Evolutionary conservation across 2,113 vertebrate species (phyloP), one percentile per base, ranked within the genome.

Genomic region (Uria aalge): DNA sequence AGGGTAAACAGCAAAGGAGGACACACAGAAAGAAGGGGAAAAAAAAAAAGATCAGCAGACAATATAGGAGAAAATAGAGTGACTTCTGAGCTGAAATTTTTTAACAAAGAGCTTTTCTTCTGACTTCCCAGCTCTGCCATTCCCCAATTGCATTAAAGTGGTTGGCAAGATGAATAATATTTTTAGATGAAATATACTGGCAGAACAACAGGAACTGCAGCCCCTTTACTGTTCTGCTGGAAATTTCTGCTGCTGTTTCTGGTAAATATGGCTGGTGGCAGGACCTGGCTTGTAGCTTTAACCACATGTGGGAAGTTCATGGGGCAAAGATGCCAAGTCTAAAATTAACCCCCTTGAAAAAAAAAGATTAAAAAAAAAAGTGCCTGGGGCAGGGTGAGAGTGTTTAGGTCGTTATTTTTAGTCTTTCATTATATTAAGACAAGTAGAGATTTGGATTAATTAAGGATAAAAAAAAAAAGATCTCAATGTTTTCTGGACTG

Each of bases 191-290:
- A 90, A 97, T 95, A 94, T 55, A 95, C 97, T 97, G 96, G 98
- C 97, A 96, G 52, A 97, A 97, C 93, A 97, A 97, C 91, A 97
- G 97, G 94, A 93, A 94, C 95, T 97, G 95, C 95, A 97, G 92
- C 94, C 92, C 96, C 93, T 97, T 96, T 93, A 88, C 97, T 92
- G 91, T 97, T 97, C 96, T 98, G 98, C 98, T 97, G 98, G 98
- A 98, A 98, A 97, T 96, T 92, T 90, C 93, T 95, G 84, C 94
- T 94, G 87, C 94, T 95, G 91, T 98, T 98, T 97, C 98, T 98
- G 98, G 98, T 47, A 97, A 97, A 93, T 95, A 96, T 96, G 98
- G 98, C 95, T 97, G 97, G 95, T 98, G 97, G 95, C 97, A 97
- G 92, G 97, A 97, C 96, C 97, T 95, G 96, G 40, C 96, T 97